phyloP scores from a whole-genome alignment of 2,888 invertebrate genomes.

The Euzophera pinguis region DNA sequence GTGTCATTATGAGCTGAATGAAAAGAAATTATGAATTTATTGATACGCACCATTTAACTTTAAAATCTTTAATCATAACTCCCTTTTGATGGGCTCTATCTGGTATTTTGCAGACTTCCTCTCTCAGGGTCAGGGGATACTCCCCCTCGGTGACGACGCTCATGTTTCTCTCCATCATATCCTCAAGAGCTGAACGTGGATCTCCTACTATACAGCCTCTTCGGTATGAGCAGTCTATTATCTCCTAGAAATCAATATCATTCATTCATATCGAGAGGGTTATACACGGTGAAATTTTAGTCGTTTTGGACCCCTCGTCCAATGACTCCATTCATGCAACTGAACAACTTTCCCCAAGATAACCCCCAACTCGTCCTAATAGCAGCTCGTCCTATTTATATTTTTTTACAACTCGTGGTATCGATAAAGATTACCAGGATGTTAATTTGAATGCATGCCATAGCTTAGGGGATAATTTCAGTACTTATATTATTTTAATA shows the following conservation, averaged over 20 bases:
- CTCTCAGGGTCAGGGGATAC: slow-evolving; percentile 34
- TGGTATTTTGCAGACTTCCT: neutral
- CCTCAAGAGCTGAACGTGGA: neutral
- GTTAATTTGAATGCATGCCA: too few relatives aligned
- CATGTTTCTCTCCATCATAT: neutral
- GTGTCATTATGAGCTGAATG: too few relatives aligned
- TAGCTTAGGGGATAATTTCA: too few relatives aligned
- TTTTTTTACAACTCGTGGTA: too few relatives aligned
- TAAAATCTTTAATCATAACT: neutral
- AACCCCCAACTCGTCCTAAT: too few relatives aligned
- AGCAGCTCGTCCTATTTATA: too few relatives aligned
- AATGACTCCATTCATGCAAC: too few relatives aligned
- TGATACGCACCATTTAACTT: neutral
- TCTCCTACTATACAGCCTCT: neutral
- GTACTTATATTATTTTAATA: too few relatives aligned
- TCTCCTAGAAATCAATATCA: neutral
- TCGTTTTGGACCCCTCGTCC: too few relatives aligned
- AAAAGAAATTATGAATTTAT: neutral
- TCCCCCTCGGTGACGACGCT: slow-evolving; percentile 26
- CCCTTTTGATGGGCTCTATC: neutral
- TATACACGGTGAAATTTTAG: too few relatives aligned
- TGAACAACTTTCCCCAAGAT: too few relatives aligned
- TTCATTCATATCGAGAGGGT: neutral
- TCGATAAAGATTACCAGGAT: too few relatives aligned
- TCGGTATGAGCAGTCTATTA: neutral